Base-by-base conservation (phyloP, 2,797 vertebrate genomes). In the Epinephelus awoara region DNA sequence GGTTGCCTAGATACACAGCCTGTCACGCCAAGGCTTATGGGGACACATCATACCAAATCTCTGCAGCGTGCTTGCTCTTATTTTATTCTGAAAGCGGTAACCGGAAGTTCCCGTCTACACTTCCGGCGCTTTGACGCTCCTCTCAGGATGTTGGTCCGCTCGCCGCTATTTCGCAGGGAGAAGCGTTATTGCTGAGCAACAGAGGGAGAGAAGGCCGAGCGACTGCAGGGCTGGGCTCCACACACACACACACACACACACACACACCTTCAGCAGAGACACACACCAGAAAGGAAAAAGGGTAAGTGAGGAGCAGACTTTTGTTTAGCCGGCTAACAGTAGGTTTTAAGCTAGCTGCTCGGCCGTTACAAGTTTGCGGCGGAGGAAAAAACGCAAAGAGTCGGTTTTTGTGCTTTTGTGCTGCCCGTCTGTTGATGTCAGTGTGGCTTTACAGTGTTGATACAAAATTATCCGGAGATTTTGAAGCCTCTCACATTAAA, bases 181-280 rank as follows among this genome's bases (percentile, higher is more conserved):
- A 67, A 67, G 75, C 71, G 84, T 67, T 84, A 86, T 85, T 85
- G 85, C 86, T 83, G 89, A 92, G 92, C 86, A 88, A 86, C 91
- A 73, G 89, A 82, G 73, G 67, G 80, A 58, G 70, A 75, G 85
- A 83, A 88, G 90, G 87, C 86, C 86, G 85, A 75, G 69, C 82
- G 80, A 67, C 83, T 79, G 72, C 86, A 85, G 92, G 92, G 92
- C 83, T 80, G 86, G 92, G 90, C 89, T 87, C 72, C 27, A 47
- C 66, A 63, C 74, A 18, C 67, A 56, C 13, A 67, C 54, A 64
- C 34, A 34, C 23, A 23, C 2, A 23, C 2, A 23, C 3, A 34
- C 25, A 61, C 77, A 69, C 78, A 72, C 19, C 67, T 46, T 76
- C 70, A 83, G 17, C 81, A 68, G 75, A 75, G 64, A 71, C 75